phyloP scores from a whole-genome alignment of 2,888 invertebrate species.

The Thysanoteuthis rhombus region DNA sequence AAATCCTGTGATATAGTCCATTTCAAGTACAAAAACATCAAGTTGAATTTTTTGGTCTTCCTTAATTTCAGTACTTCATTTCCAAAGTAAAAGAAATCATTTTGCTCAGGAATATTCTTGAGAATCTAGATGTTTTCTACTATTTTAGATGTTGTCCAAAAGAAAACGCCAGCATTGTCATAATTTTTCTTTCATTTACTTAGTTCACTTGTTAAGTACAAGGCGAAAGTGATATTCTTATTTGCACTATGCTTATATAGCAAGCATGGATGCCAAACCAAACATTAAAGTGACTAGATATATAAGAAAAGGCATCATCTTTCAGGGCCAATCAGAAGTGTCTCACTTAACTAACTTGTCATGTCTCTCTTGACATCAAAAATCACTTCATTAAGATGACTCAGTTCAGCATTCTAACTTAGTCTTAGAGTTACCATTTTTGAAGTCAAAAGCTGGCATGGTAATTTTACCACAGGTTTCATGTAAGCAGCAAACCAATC shows the following conservation, averaged over 20 bases:
- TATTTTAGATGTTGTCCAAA: no score
- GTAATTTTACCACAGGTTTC: background rate
- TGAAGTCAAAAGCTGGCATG: background rate
- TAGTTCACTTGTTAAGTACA: background rate
- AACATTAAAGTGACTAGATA: background rate
- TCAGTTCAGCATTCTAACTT: background rate
- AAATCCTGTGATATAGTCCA: background rate
- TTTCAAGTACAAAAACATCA: background rate
- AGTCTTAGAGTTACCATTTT: background rate
- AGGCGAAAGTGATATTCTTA: background rate
- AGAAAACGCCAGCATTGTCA: no score
- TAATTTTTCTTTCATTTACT: background rate
- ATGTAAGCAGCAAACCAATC: background rate
- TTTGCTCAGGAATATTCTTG: background rate
- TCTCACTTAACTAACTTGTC: background rate
- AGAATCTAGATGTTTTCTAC: no score
- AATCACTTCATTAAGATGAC: background rate
- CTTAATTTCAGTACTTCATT: background rate
- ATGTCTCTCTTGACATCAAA: background rate
- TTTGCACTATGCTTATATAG: background rate
- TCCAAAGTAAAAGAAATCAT: background rate
- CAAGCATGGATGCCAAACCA: background rate
- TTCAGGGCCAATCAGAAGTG: background rate
- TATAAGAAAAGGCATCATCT: background rate
- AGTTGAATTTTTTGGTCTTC: background rate